Evolutionary conservation across 2,797 vertebrate species (phyloP).

Genomic region (Pteronotus mesoamericanus): DNA sequence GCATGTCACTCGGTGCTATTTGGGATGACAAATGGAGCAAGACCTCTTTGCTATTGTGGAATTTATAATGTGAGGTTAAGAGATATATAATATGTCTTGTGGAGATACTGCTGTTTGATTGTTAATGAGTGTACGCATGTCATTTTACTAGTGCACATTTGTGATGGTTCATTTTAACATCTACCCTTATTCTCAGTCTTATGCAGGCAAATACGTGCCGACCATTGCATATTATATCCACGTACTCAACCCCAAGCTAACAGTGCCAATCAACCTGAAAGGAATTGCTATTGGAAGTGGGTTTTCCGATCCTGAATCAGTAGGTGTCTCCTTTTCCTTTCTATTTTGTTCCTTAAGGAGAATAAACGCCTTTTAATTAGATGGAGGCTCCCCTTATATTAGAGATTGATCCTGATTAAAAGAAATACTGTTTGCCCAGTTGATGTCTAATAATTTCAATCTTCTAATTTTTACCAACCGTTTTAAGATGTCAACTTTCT

Average conservation of each 20-base stretch:
- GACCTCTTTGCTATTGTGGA: background rate
- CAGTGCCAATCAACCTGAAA: constrained; percentile 87
- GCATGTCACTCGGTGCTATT: background rate
- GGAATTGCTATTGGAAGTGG: constrained; percentile 87
- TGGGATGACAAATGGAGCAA: background rate
- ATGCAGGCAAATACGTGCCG: constrained; percentile 89
- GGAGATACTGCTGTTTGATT: background rate
- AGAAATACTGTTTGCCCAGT: constrained; percentile 14
- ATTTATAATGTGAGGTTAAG: background rate
- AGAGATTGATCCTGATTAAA: constrained; percentile 51
- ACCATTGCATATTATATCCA: constrained; percentile 89
- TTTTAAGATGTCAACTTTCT: background rate
- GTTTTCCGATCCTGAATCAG: constrained; percentile 90
- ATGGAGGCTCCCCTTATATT: constrained; percentile 45
- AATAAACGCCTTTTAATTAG: constrained; percentile 18
- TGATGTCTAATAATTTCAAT: constrained; percentile 62
- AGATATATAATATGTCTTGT: background rate
- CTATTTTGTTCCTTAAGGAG: background rate
- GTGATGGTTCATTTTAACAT: background rate
- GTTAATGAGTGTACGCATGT: background rate
- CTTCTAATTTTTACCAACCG: constrained; percentile 61
- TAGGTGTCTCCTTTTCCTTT: constrained; percentile 71
- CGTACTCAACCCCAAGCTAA: constrained; percentile 82
- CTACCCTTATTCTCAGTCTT: constrained; percentile 78
- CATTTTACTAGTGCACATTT: accelerated